Evolutionary conservation across 2,797 vertebrate species (phyloP).

Genomic region (Botia kubotai): DNA sequence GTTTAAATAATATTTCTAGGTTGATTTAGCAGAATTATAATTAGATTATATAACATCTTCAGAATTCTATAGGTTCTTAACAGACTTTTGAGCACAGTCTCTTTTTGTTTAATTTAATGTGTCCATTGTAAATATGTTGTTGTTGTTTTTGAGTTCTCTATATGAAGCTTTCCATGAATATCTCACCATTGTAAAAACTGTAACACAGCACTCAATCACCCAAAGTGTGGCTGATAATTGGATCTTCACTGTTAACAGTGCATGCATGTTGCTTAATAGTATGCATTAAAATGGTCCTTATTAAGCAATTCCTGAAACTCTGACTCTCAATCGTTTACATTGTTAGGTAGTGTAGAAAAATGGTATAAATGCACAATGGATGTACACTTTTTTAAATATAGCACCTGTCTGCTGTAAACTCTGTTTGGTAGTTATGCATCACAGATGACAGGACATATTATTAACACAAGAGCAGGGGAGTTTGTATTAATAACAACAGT

Average conservation of each 20-base stretch:
- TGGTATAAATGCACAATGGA: no score
- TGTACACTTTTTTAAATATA: no score
- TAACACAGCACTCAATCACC: slow-evolving; percentile 33
- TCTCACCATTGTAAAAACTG: slow-evolving; percentile 12
- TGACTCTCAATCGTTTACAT: not conserved
- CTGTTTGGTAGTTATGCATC: not conserved
- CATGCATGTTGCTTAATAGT: slow-evolving; percentile 15
- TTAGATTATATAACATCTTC: slow-evolving; percentile 16
- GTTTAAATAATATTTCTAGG: not conserved
- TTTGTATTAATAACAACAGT: no score
- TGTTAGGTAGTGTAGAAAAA: slow-evolving; percentile 10
- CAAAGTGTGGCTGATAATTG: slow-evolving; percentile 25
- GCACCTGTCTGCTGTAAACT: no score
- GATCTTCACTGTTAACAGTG: slow-evolving; percentile 34
- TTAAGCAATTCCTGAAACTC: slow-evolving; percentile 1
- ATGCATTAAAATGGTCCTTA: not conserved
- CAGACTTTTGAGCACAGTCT: not conserved
- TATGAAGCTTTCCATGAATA: not conserved
- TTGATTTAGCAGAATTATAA: slow-evolving; percentile 13
- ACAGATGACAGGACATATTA: not conserved
- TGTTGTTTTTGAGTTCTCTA: not conserved
- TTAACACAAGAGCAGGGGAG: not conserved
- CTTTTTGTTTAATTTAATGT: no score
- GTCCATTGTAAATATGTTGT: not conserved
- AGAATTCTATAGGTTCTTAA: not conserved